These are phyloP conservation scores for Drosophila truncata DNA, from an alignment of 1,140 invertebrate genomes.

Conservation along the genomic window DNA sequence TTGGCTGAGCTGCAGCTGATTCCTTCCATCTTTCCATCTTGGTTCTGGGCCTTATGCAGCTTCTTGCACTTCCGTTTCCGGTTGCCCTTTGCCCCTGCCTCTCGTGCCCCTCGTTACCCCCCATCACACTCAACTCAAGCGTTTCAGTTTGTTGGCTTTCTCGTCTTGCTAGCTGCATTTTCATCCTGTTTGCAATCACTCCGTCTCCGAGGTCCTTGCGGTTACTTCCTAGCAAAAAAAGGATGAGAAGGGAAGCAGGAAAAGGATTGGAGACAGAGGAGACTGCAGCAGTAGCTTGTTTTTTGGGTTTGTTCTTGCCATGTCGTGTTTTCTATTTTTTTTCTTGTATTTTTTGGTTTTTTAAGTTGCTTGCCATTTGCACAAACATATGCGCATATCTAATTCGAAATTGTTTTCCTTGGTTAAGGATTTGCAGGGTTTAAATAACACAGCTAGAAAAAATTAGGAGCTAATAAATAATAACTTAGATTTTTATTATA, in stretches of 20 bases:
- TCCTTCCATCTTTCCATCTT: constrained; percentile 43
- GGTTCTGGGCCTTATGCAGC: constrained; percentile 37
- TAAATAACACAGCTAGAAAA: constrained; percentile 14
- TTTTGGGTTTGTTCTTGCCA: constrained; percentile 33
- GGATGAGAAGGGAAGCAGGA: background rate
- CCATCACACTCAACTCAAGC: constrained; percentile 23
- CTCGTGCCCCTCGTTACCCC: constrained; percentile 1
- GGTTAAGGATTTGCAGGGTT: constrained; percentile 61
- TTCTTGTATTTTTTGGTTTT: constrained; percentile 26
- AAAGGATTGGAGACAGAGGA: constrained; percentile 11
- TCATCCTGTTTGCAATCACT: constrained; percentile 77
- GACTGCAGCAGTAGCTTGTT: constrained; percentile 27
- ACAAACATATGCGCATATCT: constrained; percentile 80
- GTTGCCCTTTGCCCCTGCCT: constrained; percentile 7
- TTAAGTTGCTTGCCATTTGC: constrained; percentile 62
- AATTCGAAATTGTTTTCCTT: constrained; percentile 73
- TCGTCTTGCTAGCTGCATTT: constrained; percentile 70
- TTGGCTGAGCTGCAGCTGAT: constrained; percentile 46
- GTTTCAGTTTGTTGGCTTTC: constrained; percentile 70
- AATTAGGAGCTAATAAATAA: background rate
- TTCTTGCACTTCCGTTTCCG: constrained; percentile 75
- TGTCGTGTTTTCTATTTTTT: constrained; percentile 12
- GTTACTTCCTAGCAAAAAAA: constrained; percentile 5
- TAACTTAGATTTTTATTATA: background rate
- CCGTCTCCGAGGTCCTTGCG: constrained; percentile 64